phyloP scores from a whole-genome alignment of 92 coral and sea anemone genomes.

The Epizoanthus fatuus region DNA sequence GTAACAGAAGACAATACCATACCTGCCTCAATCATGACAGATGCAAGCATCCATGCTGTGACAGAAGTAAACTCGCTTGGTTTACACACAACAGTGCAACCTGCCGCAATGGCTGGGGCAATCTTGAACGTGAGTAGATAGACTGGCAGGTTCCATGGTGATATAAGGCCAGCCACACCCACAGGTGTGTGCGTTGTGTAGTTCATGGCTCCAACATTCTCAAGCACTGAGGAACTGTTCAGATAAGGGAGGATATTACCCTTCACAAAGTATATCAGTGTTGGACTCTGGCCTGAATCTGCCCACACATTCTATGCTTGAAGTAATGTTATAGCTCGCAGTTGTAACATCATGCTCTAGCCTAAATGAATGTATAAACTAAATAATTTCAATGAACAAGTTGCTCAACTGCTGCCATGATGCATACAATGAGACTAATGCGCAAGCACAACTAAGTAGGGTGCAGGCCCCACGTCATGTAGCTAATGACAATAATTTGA shows the following conservation, averaged over 20 bases:
- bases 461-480: too few species aligned
- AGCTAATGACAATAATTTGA: too few species aligned
- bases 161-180: conserved; percentile 90
- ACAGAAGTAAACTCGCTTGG: conserved; percentile 96
- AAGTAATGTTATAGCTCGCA: too few species aligned
- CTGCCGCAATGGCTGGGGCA: conserved; percentile 90
- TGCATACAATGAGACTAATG: too few species aligned
- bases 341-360: too few species aligned
- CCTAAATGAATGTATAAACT: too few species aligned
- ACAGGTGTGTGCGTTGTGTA: conserved; percentile 71
- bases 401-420: too few species aligned
- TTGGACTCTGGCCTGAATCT: too few species aligned
- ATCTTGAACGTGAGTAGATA: conserved; percentile 88
- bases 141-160: conserved; percentile 90
- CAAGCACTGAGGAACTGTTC: conserved; percentile 65
- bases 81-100: conserved; percentile 93
- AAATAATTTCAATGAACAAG: too few species aligned
- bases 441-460: too few species aligned
- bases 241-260: not conserved
- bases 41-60: conserved; percentile 92
- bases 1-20: not conserved
- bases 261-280: not conserved
- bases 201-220: conserved; percentile 74
- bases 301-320: not conserved
- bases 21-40: conserved; percentile 86